Evolutionary conservation across 2,888 invertebrate species (phyloP).

Genomic region (Apamea anceps): DNA sequence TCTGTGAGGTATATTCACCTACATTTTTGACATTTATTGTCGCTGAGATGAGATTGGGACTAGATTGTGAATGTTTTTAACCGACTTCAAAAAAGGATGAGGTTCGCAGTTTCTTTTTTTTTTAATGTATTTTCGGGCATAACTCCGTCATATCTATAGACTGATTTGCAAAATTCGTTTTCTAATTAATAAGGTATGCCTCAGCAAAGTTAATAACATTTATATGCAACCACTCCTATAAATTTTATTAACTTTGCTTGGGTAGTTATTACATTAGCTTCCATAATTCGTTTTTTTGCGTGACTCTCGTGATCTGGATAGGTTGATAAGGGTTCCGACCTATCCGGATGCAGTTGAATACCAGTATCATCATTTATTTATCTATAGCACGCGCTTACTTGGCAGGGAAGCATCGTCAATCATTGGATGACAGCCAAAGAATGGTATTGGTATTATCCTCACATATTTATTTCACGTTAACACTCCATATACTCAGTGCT

Average conservation of each 20-base stretch:
- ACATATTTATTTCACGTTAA: neutral
- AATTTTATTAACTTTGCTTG: no score
- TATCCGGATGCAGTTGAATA: no score
- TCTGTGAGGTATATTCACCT: neutral
- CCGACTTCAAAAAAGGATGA: no score
- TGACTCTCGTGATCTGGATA: neutral
- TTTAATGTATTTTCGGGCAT: no score
- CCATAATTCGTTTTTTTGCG: no score
- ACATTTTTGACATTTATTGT: neutral
- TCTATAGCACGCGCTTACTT: neutral
- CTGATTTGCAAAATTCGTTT: no score
- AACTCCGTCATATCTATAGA: no score
- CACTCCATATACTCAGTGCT: neutral
- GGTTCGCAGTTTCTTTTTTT: no score
- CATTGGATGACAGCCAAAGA: slow-evolving; percentile 37
- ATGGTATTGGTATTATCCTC: neutral
- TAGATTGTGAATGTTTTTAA: neutral
- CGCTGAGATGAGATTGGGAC: neutral
- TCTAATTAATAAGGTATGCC: no score
- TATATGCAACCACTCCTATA: no score
- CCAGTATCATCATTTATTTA: neutral
- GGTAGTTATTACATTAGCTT: no score
- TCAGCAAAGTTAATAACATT: no score
- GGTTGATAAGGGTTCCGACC: neutral
- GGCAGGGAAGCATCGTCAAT: neutral